Evolutionary conservation across 2,888 invertebrate genomes (phyloP), one percentile per base, ranked within the genome.

Genomic region (Glaucopsyche alexis): DNA sequence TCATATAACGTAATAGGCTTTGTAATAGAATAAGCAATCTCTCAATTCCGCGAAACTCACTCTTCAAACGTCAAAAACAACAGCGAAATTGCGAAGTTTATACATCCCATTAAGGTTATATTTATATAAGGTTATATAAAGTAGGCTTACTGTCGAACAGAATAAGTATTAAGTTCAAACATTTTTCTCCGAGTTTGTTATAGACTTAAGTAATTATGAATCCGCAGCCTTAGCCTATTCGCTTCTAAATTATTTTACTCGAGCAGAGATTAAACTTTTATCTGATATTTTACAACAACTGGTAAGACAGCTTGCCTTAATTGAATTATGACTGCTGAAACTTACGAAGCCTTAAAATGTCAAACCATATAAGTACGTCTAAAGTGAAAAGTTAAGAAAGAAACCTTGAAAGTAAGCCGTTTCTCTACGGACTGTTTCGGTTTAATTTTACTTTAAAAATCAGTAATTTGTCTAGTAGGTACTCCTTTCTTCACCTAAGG

Each of bases 1-100:
- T 77, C 76, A 76, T 78, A 77, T 72, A 73, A 76, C 75, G 76
- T 74, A 71, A 49, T 40, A 29, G 42, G 50, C 64, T 73, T 49
- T 73, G 70, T 71, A 75, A 73, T 75, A 70, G 73, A 75, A 75
- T 73, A 47, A 75, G 75, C 73, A 71, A 72, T 74, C 66, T 66
- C 42, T 5, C 16, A 42, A 66, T 42, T 42, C 65, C 16, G n/a
- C 42, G 9, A 42, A 66, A 66, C 42, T 16, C 55, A 16, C 55
- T 66, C 42, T 16, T 47, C 67, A 45, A 65, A 73, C 69, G 65
- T 72, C 72, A 73, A 74, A 74, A 70, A 52, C 74, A 73, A 66
- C 60, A 60, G 42, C 29, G 60, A 71, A 73, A 52, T 74, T 76
- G 67, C 72, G 42, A 45, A 64, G 69, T 71, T 74, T 74, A 73